Evolutionary conservation across 2,113 vertebrate genomes (phyloP).

Genomic region (Etia nguti): DNA sequence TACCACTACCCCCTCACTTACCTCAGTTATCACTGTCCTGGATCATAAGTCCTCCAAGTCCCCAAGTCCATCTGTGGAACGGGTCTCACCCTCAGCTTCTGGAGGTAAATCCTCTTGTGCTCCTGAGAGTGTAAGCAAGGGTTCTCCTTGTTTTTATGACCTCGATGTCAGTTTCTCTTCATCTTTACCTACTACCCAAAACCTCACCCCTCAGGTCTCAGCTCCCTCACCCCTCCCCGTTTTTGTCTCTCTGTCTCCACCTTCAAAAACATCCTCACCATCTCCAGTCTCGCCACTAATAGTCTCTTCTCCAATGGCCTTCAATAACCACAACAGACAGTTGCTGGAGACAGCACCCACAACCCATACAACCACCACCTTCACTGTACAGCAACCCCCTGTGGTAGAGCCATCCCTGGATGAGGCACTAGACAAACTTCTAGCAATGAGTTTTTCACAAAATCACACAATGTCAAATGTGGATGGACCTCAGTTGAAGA

Average conservation of each 20-base stretch:
- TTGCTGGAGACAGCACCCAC: not conserved
- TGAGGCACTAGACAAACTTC: conserved; percentile 72
- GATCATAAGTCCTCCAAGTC: conserved; percentile 50
- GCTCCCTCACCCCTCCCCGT: conserved; percentile 37
- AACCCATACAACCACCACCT: conserved; percentile 14
- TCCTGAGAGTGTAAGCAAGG: conserved; percentile 15
- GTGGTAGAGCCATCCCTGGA: conserved; percentile 61
- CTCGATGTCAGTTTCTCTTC: conserved; percentile 21
- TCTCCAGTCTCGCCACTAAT: conserved; percentile 7
- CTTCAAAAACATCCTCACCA: conserved; percentile 37
- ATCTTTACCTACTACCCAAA: not conserved
- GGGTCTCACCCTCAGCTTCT: conserved; percentile 6
- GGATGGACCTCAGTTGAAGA: conserved; percentile 4
- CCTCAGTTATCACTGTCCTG: conserved; percentile 13
- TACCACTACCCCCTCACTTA: conserved; percentile 36
- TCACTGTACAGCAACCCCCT: conserved; percentile 21
- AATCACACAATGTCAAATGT: not conserved
- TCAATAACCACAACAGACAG: conserved; percentile 15
- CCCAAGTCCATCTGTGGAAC: conserved; percentile 49
- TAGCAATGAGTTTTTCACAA: conserved; percentile 66
- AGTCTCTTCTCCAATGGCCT: not conserved
- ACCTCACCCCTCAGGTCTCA: conserved; percentile 26
- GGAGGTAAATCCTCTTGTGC: conserved; percentile 9
- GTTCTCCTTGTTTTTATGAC: conserved; percentile 9
- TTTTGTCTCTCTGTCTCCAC: conserved; percentile 4